Evolutionary conservation across 2,113 vertebrate genomes (phyloP), one percentile per base, ranked within the genome.

Genomic region (Malurus cyaneus): DNA sequence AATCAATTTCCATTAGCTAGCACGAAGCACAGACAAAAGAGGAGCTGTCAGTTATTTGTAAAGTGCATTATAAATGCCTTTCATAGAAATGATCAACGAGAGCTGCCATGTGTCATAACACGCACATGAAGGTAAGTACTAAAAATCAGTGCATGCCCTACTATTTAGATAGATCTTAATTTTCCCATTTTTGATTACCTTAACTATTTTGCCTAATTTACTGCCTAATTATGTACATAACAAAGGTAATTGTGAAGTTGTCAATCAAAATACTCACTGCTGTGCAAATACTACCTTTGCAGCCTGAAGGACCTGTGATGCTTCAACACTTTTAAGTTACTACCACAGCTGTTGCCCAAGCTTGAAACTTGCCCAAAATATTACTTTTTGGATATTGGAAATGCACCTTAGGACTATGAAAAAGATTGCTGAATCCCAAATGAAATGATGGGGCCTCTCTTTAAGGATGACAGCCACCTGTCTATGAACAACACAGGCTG

Each of bases 1-100:
- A 97, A 98, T 98, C 96, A 97, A 96, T 97, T 97, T 94, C 93
- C 77, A 97, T 98, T 97, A 97, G 83, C 91, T 89, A 93, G 57
- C 61, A 94, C 14, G 28, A 93, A 95, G 72, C 85, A 93, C 79
- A 97, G 92, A 95, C 82, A 97, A 96, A 95, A 91, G 79, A 94
- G 79, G 73, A 94, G 90, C 65, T 93, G 96, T 73, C 96, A 97
- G 88, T 97, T 96, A 92, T 94, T 90, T 97, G 89, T 86, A 93
- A 97, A 97, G 59, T 60, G 86, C 76, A 82, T 95, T 96, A 96
- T 83, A 97, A 96, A 95, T 52, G 78, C 92, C 65, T 94, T 77
- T 93, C 66, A 81, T 31, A 83, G 94, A 96, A 95, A 93, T 64
- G 57, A 96, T 56, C 74, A 93, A 84, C 29, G 8, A 96, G 82